Conservation (phyloP, 2,888 invertebrate species). For the Thelaira solivaga region DNA sequence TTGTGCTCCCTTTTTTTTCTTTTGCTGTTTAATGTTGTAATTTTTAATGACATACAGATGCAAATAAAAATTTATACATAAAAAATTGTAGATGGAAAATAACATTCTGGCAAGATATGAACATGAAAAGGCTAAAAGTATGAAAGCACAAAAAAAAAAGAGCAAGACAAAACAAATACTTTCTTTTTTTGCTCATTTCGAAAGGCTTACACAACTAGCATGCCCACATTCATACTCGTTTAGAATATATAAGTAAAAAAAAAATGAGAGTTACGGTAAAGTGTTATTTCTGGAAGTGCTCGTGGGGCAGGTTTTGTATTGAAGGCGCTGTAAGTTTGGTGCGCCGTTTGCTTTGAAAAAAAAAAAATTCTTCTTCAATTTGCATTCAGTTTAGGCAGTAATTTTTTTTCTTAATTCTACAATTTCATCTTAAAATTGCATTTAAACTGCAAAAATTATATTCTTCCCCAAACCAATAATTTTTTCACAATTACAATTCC, state of each 20-base stretch:
- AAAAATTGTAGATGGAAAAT: constrained; percentile 18
- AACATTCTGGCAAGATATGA: constrained; percentile 34
- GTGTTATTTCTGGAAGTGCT: too few relatives aligned
- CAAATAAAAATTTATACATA: constrained; percentile 18
- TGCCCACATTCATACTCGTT: neutral
- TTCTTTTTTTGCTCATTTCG: neutral
- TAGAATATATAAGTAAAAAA: too few relatives aligned
- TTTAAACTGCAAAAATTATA: too few relatives aligned
- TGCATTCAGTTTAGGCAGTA: too few relatives aligned
- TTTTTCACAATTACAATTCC: constrained; percentile 1
- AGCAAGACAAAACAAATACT: constrained; percentile 34
- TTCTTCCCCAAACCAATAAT: too few relatives aligned
- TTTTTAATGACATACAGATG: constrained; percentile 59
- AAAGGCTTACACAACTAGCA: constrained; percentile 17
- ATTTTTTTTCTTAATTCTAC: too few relatives aligned
- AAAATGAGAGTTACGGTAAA: too few relatives aligned
- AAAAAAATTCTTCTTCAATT: too few relatives aligned
- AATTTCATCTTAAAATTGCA: too few relatives aligned
- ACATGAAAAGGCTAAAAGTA: constrained; percentile 18
- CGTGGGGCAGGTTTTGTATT: too few relatives aligned
- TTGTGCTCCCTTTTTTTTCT: neutral
- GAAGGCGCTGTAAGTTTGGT: too few relatives aligned
- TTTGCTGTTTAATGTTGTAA: constrained; percentile 56
- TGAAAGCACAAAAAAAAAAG: constrained; percentile 1
- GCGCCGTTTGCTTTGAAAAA: too few relatives aligned